A percentile compares a stretch with the other conserved stretches of the same genome.
Conservation (phyloP, 1,140 invertebrate genomes). For the Euschistus heros region DNA sequence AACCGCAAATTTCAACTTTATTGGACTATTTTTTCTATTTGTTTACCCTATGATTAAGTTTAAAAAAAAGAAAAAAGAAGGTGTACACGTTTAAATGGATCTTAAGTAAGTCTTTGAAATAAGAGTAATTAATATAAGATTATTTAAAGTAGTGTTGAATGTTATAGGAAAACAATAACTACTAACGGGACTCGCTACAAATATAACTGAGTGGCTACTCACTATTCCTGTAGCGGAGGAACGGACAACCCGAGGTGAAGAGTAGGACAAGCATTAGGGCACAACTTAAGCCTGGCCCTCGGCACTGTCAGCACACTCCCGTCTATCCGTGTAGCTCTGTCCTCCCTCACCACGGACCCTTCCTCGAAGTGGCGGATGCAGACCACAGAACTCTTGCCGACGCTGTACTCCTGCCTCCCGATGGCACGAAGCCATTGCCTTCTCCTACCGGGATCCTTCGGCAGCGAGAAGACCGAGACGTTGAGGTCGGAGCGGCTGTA, state of each 20-base stretch:
- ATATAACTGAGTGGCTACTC: no score
- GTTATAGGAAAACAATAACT: no score
- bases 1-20: no score
- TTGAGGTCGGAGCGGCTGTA: background rate
- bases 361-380: background rate
- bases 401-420: slow-evolving; percentile 1
- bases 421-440: background rate
- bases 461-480: slow-evolving; percentile 1
- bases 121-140: no score
- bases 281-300: background rate
- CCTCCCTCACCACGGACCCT: background rate
- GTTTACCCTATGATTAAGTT: no score
- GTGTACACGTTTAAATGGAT: no score
- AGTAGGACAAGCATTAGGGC: background rate
- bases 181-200: no score
- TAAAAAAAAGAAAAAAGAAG: no score
- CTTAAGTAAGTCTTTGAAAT: no score
- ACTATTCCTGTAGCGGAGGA: background rate
- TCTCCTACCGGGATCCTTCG: background rate
- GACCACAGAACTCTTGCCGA: background rate
- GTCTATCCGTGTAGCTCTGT: background rate
- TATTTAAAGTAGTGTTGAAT: no score
- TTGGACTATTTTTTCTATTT: no score
- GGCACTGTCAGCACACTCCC: background rate
- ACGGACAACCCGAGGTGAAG: background rate